A percentile compares a stretch with the other conserved stretches of the same genome.
Evolutionary conservation across 2,888 invertebrate genomes (phyloP).

Genomic region (Scrobipalpa atriplicella): DNA sequence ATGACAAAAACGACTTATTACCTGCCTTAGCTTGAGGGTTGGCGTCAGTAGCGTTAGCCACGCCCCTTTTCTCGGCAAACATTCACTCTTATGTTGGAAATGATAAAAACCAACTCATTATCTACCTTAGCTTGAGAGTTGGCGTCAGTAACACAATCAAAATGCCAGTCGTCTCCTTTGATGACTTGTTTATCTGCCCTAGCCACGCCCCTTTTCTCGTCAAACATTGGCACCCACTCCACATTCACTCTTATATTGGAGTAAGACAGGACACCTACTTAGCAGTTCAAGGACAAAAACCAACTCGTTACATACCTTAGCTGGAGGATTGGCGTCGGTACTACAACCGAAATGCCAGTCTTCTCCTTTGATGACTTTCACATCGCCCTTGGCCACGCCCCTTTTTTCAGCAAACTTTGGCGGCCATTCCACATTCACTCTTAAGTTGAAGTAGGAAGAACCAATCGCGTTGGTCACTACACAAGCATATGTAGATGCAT

Average conservation of each 20-base stretch:
- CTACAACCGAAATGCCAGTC: slow-evolving; percentile 63
- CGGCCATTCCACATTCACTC: slow-evolving; percentile 80
- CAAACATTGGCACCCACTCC: too few species aligned
- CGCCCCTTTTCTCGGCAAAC: too few species aligned
- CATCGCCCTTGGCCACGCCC: slow-evolving; percentile 31
- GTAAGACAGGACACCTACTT: too few species aligned
- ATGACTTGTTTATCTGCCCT: slow-evolving; percentile 44
- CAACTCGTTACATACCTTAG: slow-evolving; percentile 53
- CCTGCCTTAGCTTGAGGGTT: slow-evolving; percentile 65
- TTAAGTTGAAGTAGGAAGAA: slow-evolving; percentile 72
- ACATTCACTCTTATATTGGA: neutral
- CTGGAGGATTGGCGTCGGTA: slow-evolving; percentile 64
- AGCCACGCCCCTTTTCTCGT: too few species aligned
- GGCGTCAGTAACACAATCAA: slow-evolving; percentile 66
- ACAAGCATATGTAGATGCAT: slow-evolving; percentile 83
- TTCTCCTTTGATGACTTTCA: slow-evolving; percentile 53
- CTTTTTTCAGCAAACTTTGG: slow-evolving; percentile 50
- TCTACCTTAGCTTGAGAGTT: slow-evolving; percentile 65
- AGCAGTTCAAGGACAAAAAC: too few species aligned
- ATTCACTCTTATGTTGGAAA: neutral
- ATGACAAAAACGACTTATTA: neutral
- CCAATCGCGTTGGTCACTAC: slow-evolving; percentile 83
- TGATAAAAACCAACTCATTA: neutral
- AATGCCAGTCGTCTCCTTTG: slow-evolving; percentile 55
- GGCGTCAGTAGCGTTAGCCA: slow-evolving; percentile 49